Conservation (phyloP, 2,888 invertebrate genomes). For the Phlogophora meticulosa region DNA sequence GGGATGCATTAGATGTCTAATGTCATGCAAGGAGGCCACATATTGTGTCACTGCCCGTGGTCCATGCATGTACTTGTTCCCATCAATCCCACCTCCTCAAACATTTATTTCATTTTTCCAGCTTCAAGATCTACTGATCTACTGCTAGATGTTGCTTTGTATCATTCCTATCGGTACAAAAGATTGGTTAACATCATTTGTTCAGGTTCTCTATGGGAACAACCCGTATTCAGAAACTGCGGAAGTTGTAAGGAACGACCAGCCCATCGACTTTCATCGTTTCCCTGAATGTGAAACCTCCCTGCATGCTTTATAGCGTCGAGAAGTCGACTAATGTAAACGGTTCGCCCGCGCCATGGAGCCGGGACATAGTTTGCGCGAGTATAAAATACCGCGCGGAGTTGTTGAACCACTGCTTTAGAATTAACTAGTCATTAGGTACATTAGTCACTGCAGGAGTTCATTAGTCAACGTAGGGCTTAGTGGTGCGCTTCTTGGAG, state of each 20-base stretch:
- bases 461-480: conserved; percentile 52
- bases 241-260: conserved; percentile 31
- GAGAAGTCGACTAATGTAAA: conserved; percentile 30
- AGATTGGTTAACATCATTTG: conserved; percentile 14
- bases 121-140: not conserved
- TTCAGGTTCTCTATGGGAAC: conserved; percentile 18
- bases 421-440: conserved; percentile 64
- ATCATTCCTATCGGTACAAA: conserved; percentile 6
- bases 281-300: conserved; percentile 26
- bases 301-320: conserved; percentile 26
- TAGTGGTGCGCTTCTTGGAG: conserved; percentile 20
- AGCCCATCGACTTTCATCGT: conserved; percentile 28
- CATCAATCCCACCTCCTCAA: not conserved
- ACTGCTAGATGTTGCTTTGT: not conserved
- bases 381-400: conserved; percentile 44
- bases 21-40: conserved; percentile 49
- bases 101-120: not conserved
- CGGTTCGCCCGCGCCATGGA: conserved; percentile 37
- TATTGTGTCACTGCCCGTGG: conserved; percentile 13
- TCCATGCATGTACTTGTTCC: not conserved
- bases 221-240: conserved; percentile 16
- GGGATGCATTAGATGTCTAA: conserved; percentile 47
- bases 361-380: conserved; percentile 38
- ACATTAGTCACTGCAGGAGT: conserved; percentile 59
- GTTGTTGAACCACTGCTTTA: conserved; percentile 47